phyloP scores from a whole-genome alignment of 2,113 vertebrate species.

The Microcebus lehilahytsara region DNA sequence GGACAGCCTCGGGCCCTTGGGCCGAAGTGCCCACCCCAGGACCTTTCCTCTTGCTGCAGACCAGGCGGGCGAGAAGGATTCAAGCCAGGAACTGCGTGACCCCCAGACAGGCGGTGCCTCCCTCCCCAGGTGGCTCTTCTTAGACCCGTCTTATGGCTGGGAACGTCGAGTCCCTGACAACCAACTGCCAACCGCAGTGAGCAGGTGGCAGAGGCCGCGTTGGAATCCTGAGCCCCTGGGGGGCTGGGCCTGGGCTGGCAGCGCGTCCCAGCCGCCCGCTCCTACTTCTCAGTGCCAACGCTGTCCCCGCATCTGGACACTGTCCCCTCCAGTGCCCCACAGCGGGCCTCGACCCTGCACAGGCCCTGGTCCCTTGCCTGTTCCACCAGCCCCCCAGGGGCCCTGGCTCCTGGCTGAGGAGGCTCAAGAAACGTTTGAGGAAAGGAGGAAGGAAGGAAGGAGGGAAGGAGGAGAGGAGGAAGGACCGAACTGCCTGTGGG shows the following conservation, averaged over 20 bases:
- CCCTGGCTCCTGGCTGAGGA: not conserved
- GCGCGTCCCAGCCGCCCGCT: rapidly evolving
- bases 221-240: rapidly evolving
- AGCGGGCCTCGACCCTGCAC: not conserved
- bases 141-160: not conserved
- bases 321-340: no score
- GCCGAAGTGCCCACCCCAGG: not conserved
- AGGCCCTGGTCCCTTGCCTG: rapidly evolving
- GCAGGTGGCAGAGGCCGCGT: not conserved
- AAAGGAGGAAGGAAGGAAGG: no score
- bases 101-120: rapidly evolving
- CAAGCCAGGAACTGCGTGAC: rapidly evolving
- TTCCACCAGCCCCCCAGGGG: not conserved
- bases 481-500: no score
- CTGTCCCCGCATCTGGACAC: no score
- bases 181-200: not conserved
- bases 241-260: not conserved
- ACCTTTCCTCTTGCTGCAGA: not conserved
- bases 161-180: not conserved
- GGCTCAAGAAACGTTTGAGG: not conserved
- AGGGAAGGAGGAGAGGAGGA: not conserved
- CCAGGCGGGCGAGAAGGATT: not conserved
- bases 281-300: not conserved
- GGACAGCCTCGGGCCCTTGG: rapidly evolving
- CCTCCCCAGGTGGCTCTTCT: not conserved